These are phyloP conservation scores for Chloebia gouldiae DNA, from an alignment of 2,113 vertebrate genomes.

Conservation along the genomic window DNA sequence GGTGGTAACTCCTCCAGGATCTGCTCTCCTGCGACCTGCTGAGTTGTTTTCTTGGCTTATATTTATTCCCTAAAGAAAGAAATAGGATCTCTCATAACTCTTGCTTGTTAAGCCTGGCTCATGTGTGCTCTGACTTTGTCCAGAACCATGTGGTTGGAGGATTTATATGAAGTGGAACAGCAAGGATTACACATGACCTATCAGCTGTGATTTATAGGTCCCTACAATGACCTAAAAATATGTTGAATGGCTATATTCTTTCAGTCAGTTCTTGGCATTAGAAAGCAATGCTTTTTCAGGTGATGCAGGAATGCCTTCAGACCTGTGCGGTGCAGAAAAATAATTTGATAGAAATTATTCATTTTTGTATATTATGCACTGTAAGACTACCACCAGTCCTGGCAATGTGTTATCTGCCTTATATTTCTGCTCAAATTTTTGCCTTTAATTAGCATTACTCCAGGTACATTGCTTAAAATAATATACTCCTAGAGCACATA, in stretches of 20 bases:
- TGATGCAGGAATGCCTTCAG: neutral
- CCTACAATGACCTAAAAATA: neutral
- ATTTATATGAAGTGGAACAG: slow-evolving; percentile 1
- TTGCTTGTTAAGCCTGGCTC: neutral
- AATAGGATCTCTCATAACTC: neutral
- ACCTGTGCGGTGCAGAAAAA: neutral
- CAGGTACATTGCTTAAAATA: neutral
- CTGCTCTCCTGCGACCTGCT: neutral
- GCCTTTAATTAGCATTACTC: neutral
- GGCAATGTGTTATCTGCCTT: neutral
- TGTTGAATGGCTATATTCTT: neutral
- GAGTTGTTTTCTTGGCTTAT: slow-evolving; percentile 29
- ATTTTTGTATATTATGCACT: neutral
- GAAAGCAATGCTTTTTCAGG: neutral
- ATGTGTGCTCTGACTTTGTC: neutral
- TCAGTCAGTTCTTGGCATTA: neutral
- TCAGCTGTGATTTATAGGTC: slow-evolving; percentile 1
- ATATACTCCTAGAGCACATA: neutral
- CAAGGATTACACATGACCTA: neutral
- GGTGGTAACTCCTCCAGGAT: slow-evolving; percentile 9
- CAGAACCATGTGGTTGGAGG: neutral
- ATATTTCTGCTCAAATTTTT: neutral
- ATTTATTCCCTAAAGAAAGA: slow-evolving; percentile 7
- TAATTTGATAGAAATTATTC: neutral
- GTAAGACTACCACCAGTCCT: neutral